phyloP scores from a whole-genome alignment of 2,888 invertebrate genomes.

The Hetaerina titia region DNA sequence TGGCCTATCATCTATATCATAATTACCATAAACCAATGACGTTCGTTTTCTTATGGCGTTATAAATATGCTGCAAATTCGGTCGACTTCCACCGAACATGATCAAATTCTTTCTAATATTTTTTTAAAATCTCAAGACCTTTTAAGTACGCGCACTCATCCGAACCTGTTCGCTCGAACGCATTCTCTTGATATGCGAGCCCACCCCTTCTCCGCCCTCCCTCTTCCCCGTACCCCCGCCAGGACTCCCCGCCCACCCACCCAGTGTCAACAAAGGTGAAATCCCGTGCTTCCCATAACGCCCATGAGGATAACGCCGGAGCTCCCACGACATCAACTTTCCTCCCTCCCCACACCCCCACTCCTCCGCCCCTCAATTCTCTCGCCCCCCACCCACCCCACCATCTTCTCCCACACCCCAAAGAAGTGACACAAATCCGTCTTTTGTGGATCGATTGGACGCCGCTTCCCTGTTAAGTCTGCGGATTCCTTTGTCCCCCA shows the following conservation, averaged over 20 bases:
- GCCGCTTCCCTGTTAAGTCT: background rate
- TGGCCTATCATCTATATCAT: too few species aligned
- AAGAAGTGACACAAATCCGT: slow-evolving; percentile 55
- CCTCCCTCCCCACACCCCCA: background rate
- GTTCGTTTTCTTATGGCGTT: too few species aligned
- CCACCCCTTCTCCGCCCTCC: background rate
- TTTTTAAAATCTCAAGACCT: background rate
- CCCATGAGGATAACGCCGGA: background rate
- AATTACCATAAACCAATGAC: too few species aligned
- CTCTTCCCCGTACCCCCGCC: background rate
- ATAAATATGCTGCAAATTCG: too few species aligned
- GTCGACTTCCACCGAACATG: background rate
- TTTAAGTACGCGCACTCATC: background rate
- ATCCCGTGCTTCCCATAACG: background rate
- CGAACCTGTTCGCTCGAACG: too few species aligned
- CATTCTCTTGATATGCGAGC: too few species aligned
- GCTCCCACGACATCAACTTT: background rate
- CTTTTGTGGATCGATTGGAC: slow-evolving; percentile 55
- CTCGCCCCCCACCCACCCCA: background rate
- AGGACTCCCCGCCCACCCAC: background rate
- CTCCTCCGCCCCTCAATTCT: background rate
- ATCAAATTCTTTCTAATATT: background rate
- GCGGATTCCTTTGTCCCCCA: background rate
- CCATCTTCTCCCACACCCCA: background rate
- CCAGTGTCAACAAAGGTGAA: slow-evolving; percentile 44